Evolutionary conservation across 2,888 invertebrate species (phyloP), one percentile per base, ranked within the genome.

Genomic region (Meiosimyza platycephala): DNA sequence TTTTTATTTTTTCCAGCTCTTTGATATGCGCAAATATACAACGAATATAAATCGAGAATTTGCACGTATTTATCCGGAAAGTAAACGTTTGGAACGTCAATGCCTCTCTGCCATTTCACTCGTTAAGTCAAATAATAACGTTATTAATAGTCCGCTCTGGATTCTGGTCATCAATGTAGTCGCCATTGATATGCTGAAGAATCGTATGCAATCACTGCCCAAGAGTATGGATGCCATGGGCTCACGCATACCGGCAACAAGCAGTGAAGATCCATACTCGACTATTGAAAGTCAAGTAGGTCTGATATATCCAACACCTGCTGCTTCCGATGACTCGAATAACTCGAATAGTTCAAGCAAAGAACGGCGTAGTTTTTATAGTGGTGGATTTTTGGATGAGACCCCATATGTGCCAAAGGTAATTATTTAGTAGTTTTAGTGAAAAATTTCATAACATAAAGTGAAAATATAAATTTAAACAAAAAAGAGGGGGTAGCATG

Each of bases 131-230:
- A 91, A 91, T 78, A 87, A 88, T 40, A 91, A 93, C 80, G 88
- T 93, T 77, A 88, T 93, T 76, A 91, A 92, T 79, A 92, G 93
- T 76, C 94, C 94, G 33, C 91, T 93, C 73, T 95, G 94, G 94
- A 90, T 94, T 79, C 90, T 93, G 84, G 90, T 95, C 81, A 91
- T 95, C 80, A 94, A 94, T 85, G 90, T 94, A 69, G 92, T 93
- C 76, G 94, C 94, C 78, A 89, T 94, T 84, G 93, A 94, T 82
- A 92, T 93, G 91, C 89, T 94, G 78, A 92, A 92, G 85, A 90
- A 91, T 76, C 91, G 91, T 85, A 85, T 93, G 75, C 91, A 92
- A 72, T 74, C 83, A 51, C 73, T 85, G 74, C 91, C 91, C 82
- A 86, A 85, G 71, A 83, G 81, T 16, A 33, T 86, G 72, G 86